Base-by-base conservation (phyloP, 1,140 invertebrate species). In the Pseudachorutes palmiensis region DNA sequence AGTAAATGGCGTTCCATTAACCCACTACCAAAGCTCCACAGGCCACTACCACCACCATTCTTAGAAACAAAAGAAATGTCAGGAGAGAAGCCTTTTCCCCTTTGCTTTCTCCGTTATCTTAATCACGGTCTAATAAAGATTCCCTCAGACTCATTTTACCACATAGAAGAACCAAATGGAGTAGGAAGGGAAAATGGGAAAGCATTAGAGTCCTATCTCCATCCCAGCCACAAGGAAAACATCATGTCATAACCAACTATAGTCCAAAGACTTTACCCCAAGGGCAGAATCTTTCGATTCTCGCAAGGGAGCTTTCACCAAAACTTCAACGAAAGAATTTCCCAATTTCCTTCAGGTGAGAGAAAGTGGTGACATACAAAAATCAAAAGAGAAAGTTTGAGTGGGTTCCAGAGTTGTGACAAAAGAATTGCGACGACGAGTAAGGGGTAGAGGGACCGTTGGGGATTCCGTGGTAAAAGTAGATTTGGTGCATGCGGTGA, bases 51-150 rank as follows among this genome's bases (percentile, higher is more conserved):
- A 12, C 24, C 51, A 45, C 51, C 51, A 14, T 26, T 19, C 51
- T 26, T 24, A 24, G 24, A 55, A 55, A 55, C 51, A 55, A 55
- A 41, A 41, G 36, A 41, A 41, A 41, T 41, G 36, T 41, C 5
- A 41, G 36, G 19, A 41, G 19, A 24, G 51, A 24, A 24, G 51
- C 9, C 51, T 24, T 45, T 45, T 22, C 24, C 51, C 51, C 9
- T 55, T 26, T 55, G 12, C 51, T 55, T 55, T 24, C 51, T 19
- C 12, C 24, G 9, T 55, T 55, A 55, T 55, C 51, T 55, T 55
- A 55, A 55, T 55, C 51, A 55, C 51, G 51, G 51, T 55, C 51
- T 55, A 55, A 55, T 55, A 55, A 55, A 55, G 51, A 55, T 55
- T 19, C 51, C n/a, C n/a, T n/a, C 12, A 55, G 51, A 55, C 51